These are phyloP conservation scores for Albula glossodonta DNA, from an alignment of 2,113 vertebrate species.

Conservation along the genomic window DNA sequence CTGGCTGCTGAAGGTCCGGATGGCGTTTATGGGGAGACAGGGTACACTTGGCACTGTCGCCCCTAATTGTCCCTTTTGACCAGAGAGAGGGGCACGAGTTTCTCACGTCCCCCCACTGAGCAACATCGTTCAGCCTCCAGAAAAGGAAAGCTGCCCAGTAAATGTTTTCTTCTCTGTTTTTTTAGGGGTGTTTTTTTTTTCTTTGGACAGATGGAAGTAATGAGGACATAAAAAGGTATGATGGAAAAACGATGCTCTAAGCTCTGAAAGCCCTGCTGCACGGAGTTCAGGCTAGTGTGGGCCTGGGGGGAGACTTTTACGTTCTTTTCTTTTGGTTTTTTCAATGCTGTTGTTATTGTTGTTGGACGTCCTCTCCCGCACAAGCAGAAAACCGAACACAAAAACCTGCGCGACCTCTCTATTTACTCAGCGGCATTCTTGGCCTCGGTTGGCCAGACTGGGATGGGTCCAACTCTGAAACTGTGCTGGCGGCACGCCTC, in stretches of 20 bases:
- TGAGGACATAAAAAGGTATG: conserved; percentile 9
- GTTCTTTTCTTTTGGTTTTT: neutral
- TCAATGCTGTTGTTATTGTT: neutral
- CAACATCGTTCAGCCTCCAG: neutral
- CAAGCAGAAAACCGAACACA: neutral
- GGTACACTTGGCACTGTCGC: neutral
- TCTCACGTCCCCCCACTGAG: neutral
- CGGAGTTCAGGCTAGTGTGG: neutral
- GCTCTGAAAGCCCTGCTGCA: conserved; percentile 16
- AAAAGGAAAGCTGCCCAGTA: conserved; percentile 7
- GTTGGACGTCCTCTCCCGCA: neutral
- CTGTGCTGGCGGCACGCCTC: neutral
- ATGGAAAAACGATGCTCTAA: conserved; percentile 21
- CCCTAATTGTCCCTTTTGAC: neutral
- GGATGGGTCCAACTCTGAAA: neutral
- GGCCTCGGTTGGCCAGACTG: neutral
- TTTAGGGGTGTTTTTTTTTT: neutral
- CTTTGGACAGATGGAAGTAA: conserved; percentile 16
- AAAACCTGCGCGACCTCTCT: conserved; percentile 1
- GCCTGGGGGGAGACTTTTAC: neutral
- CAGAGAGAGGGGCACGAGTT: neutral
- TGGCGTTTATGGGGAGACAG: neutral
- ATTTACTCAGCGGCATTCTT: conserved; percentile 6
- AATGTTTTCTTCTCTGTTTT: neutral
- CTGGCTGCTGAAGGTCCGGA: neutral